These are phyloP conservation scores for Acipenser ruthenus DNA, from an alignment of 2,797 vertebrate species.

Conservation along the genomic window DNA sequence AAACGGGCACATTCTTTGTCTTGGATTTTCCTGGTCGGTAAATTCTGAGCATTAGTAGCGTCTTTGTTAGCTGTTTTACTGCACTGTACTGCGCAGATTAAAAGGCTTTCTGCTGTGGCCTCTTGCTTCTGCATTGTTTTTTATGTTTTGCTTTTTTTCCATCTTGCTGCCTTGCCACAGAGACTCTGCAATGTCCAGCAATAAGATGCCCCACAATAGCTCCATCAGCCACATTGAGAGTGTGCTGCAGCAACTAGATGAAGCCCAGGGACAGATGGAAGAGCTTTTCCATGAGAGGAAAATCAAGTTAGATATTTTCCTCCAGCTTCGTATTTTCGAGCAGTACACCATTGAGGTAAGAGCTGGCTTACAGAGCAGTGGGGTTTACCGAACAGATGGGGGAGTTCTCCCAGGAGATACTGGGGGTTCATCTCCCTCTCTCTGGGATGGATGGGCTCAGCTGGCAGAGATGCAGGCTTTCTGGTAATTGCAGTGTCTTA, in stretches of 20 bases:
- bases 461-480: not conserved
- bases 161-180: constrained; percentile 22
- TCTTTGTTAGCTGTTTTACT: constrained; percentile 18
- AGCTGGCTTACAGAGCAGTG: not conserved
- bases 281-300: constrained; percentile 93
- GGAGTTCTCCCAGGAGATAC: not conserved
- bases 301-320: constrained; percentile 87
- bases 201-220: constrained; percentile 83
- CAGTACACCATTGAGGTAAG: constrained; percentile 76
- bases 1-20: constrained; percentile 10
- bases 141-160: constrained; percentile 17
- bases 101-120: not conserved
- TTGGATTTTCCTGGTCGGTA: not conserved
- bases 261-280: constrained; percentile 92
- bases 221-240: constrained; percentile 92
- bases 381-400: not conserved
- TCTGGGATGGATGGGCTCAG: constrained; percentile 4
- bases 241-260: constrained; percentile 90
- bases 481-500: not conserved
- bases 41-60: constrained; percentile 4
- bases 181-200: constrained; percentile 40
- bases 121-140: constrained; percentile 21
- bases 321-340: constrained; percentile 92
- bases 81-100: constrained; percentile 1
- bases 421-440: not conserved